A percentile compares a stretch with the other conserved stretches of the same genome.
phyloP scores from a whole-genome alignment of 2,797 vertebrate genomes.

The Helicolenus hilgendorfi region DNA sequence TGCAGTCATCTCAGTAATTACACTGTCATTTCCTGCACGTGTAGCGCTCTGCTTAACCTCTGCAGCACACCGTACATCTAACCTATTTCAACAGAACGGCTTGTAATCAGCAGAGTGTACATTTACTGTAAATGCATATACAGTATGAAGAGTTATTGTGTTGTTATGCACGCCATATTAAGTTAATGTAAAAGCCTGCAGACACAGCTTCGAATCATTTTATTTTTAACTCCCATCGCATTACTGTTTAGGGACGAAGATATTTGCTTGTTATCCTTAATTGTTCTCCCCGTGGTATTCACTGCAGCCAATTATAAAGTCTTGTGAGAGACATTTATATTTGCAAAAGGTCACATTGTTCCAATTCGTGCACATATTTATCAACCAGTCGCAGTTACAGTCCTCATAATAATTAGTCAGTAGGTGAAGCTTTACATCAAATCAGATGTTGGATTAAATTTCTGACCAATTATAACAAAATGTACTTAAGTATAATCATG shows the following conservation, averaged over 20 bases:
- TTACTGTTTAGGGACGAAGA: slow-evolving; percentile 67
- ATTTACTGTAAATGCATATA: slow-evolving; percentile 23
- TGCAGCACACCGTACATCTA: not conserved
- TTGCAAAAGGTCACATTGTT: slow-evolving; percentile 85
- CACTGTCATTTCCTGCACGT: slow-evolving; percentile 68
- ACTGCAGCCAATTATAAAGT: slow-evolving; percentile 81
- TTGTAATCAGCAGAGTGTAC: slow-evolving; percentile 44
- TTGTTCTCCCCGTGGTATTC: slow-evolving; percentile 82
- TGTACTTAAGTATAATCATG: not conserved
- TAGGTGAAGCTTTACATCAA: slow-evolving; percentile 6
- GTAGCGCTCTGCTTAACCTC: slow-evolving; percentile 62
- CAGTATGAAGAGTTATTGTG: not conserved
- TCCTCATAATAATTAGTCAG: slow-evolving; percentile 64
- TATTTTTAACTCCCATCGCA: slow-evolving; percentile 47
- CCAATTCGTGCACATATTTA: slow-evolving; percentile 82
- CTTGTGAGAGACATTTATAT: slow-evolving; percentile 79
- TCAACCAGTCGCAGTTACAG: slow-evolving; percentile 55
- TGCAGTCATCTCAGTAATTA: slow-evolving; percentile 82
- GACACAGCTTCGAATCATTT: slow-evolving; percentile 37
- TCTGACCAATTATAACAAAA: slow-evolving; percentile 9
- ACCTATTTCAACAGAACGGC: slow-evolving; percentile 41
- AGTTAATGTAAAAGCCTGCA: slow-evolving; percentile 18
- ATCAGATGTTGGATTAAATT: slow-evolving; percentile 8
- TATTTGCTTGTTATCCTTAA: slow-evolving; percentile 85
- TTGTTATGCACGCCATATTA: not conserved